Evolutionary conservation across 64 coral and sea anemone species (phyloP).

Genomic region (Dendrophyllia cribrosa): DNA sequence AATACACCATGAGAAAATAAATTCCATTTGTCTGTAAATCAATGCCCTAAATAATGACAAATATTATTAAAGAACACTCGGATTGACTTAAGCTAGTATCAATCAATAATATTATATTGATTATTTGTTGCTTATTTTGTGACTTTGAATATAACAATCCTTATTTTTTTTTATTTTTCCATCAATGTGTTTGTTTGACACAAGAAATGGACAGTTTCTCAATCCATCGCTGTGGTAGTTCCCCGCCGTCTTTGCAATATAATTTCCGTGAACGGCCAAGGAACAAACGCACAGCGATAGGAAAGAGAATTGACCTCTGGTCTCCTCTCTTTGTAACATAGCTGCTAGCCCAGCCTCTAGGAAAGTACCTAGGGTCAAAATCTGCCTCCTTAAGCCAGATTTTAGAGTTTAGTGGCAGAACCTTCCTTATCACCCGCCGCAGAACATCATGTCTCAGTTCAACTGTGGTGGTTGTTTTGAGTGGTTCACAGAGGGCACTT

Average conservation of each 20-base stretch:
- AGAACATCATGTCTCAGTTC: conserved; percentile 22
- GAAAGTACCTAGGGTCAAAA: conserved; percentile 8
- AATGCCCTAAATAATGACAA: too few species aligned
- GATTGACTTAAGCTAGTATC: too few species aligned
- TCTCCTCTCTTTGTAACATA: conserved; percentile 16
- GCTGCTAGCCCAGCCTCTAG: background rate
- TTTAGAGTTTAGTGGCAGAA: background rate
- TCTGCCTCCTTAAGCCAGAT: conserved; percentile 3
- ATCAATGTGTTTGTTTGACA: too few species aligned
- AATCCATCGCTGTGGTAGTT: background rate
- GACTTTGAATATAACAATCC: too few species aligned
- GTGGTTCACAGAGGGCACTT: background rate
- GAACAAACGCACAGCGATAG: background rate
- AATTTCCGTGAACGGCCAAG: background rate
- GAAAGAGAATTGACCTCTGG: conserved; percentile 25
- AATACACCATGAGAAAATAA: too few species aligned
- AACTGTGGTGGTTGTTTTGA: background rate
- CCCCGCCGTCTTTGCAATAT: background rate
- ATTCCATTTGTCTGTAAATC: too few species aligned
- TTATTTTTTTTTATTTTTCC: too few species aligned
- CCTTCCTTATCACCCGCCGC: background rate
- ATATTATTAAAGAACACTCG: too few species aligned
- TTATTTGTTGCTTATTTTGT: too few species aligned
- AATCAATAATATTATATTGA: too few species aligned
- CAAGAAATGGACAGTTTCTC: background rate